A percentile compares a stretch with the other conserved stretches of the same genome.
These are phyloP conservation scores for Apostichopus japonicus DNA, from an alignment of 35 echinoderm and acorn worm genomes.

Conservation along the genomic window DNA sequence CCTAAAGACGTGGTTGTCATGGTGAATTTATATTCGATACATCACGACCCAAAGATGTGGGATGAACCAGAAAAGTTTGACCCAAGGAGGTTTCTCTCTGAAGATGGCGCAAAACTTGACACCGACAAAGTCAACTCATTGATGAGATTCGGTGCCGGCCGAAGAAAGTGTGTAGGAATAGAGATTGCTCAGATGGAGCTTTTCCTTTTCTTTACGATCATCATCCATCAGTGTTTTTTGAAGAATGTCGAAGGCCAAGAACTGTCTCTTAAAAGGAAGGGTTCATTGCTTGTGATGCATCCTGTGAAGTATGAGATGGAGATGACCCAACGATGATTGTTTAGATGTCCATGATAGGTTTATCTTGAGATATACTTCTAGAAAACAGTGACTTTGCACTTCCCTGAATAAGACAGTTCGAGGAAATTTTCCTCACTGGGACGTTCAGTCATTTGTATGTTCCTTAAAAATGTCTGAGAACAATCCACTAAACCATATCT, in stretches of 20 bases:
- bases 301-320: background rate
- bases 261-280: background rate
- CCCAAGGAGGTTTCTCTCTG: conserved; percentile 65
- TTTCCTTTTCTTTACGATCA: conserved; percentile 66
- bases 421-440: no score
- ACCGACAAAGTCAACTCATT: conserved; percentile 38
- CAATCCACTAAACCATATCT: no score
- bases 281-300: background rate
- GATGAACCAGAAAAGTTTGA: conserved; percentile 69
- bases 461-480: no score
- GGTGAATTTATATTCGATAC: conserved; percentile 75
- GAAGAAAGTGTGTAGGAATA: conserved; percentile 68
- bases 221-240: conserved; percentile 72
- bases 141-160: conserved; percentile 65
- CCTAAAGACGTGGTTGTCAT: conserved; percentile 80
- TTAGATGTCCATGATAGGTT: no score
- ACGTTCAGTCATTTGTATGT: no score
- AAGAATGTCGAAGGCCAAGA: conserved; percentile 11
- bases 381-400: no score
- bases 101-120: conserved; percentile 69
- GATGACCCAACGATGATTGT: background rate
- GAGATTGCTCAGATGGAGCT: conserved; percentile 61
- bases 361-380: no score
- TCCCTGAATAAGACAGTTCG: no score
- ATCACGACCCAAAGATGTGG: conserved; percentile 62